These are phyloP conservation scores for Porites rus DNA, from an alignment of 92 coral and sea anemone genomes.

Conservation along the genomic window DNA sequence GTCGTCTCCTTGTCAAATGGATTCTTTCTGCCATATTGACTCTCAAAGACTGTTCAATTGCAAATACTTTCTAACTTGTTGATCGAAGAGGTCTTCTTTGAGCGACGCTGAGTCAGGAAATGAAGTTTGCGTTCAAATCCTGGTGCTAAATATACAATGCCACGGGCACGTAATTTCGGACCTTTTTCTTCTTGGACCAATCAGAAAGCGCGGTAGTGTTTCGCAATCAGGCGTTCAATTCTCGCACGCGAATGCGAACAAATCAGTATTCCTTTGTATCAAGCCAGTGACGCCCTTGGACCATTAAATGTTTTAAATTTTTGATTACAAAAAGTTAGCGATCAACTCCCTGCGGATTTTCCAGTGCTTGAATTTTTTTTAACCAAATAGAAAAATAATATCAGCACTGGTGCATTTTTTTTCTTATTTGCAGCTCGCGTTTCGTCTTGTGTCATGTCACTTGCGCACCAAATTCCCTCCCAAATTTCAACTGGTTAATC, in stretches of 20 bases:
- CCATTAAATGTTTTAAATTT: conserved; percentile 21
- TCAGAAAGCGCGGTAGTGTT: conserved; percentile 26
- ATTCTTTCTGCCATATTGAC: conserved; percentile 41
- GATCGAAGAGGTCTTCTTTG: conserved; percentile 6
- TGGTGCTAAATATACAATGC: conserved; percentile 32
- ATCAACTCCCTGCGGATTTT: conserved; percentile 27
- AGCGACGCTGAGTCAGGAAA: conserved; percentile 31
- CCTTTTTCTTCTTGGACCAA: conserved; percentile 13
- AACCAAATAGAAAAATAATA: not conserved
- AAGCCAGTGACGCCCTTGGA: conserved; percentile 7
- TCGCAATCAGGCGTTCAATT: conserved; percentile 35
- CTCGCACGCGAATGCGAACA: conserved; percentile 61
- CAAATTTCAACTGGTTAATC: not conserved
- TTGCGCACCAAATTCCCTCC: conserved; percentile 20
- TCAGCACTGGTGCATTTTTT: not conserved
- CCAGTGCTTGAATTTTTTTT: conserved; percentile 13
- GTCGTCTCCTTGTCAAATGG: conserved; percentile 35
- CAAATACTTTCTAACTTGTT: not conserved
- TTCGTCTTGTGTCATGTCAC: not conserved
- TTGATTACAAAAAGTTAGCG: conserved; percentile 27
- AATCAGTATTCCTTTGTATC: conserved; percentile 30
- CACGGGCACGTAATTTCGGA: conserved; percentile 27
- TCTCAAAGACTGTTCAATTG: not conserved
- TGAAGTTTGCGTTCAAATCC: conserved; percentile 19
- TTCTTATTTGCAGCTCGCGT: not conserved